These are phyloP conservation scores for Drosophila nigritarsus DNA, from an alignment of 2,888 invertebrate genomes.

Conservation along the genomic window DNA sequence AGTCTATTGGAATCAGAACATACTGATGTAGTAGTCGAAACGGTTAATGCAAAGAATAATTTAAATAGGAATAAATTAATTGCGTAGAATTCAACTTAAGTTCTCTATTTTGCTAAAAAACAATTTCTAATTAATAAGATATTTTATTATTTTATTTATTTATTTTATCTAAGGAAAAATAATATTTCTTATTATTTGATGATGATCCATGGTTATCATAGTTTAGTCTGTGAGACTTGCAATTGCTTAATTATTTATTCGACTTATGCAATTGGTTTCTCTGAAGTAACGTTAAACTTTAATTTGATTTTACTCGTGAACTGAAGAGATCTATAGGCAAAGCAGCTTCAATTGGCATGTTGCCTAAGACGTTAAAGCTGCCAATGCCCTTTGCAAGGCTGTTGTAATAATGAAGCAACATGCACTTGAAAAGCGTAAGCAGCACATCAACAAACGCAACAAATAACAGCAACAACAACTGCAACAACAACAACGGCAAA, in stretches of 20 bases:
- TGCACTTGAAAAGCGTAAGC: conserved; percentile 17
- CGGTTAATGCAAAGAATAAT: background rate
- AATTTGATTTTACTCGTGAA: background rate
- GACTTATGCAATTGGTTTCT: background rate
- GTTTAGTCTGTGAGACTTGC: background rate
- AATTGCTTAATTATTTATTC: background rate
- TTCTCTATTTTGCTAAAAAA: background rate
- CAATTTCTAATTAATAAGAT: background rate
- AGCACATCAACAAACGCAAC: conserved; percentile 30
- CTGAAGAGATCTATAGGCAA: background rate
- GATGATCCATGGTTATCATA: background rate
- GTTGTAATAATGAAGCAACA: background rate
- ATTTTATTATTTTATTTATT: background rate
- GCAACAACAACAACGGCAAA: conserved; percentile 3
- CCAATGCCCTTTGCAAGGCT: conserved; percentile 11
- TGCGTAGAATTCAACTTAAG: background rate
- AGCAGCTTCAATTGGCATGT: conserved; percentile 2
- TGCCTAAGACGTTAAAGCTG: conserved; percentile 5
- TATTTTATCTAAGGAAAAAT: too few relatives aligned
- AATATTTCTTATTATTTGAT: background rate
- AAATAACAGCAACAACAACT: conserved; percentile 20
- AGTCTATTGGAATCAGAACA: background rate
- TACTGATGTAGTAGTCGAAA: background rate
- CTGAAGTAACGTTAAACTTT: too few relatives aligned
- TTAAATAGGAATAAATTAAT: background rate